Conservation (phyloP, 2,113 vertebrate species). For the Ondatra zibethicus region DNA sequence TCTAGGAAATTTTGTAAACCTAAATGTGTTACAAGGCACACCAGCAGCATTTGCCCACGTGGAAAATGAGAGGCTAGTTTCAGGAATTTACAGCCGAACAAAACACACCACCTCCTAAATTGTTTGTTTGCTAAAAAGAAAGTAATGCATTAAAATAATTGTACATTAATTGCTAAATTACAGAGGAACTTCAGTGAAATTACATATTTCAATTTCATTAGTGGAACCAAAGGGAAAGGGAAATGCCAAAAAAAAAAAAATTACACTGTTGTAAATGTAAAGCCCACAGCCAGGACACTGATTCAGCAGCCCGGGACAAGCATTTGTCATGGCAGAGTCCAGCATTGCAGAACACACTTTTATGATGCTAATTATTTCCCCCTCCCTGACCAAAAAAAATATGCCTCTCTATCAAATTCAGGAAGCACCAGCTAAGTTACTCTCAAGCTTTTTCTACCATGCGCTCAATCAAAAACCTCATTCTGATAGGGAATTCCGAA, state of each 20-base stretch:
- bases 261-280: slow-evolving; percentile 45
- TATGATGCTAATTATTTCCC: slow-evolving; percentile 44
- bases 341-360: slow-evolving; percentile 48
- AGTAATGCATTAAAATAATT: slow-evolving; percentile 78
- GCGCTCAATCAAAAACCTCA: background rate
- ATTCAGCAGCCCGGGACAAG: background rate
- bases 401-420: slow-evolving; percentile 40
- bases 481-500: slow-evolving; percentile 19
- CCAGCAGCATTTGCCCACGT: slow-evolving; percentile 39
- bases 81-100: slow-evolving; percentile 61
- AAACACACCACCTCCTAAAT: slow-evolving; percentile 72
- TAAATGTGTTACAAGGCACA: background rate
- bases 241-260: slow-evolving; percentile 55
- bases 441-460: background rate
- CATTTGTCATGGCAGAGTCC: background rate
- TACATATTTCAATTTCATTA: slow-evolving; percentile 74
- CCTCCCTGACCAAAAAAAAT: background rate
- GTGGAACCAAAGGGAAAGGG: slow-evolving; percentile 52
- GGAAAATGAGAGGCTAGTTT: slow-evolving; percentile 72
- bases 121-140: slow-evolving; percentile 78
- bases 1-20: slow-evolving; percentile 62
- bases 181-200: slow-evolving; percentile 73
- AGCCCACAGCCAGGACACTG: slow-evolving; percentile 48
- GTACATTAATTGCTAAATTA: slow-evolving; percentile 79
- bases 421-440: background rate